phyloP scores from a whole-genome alignment of 2,888 invertebrate species.

The Scrobipalpa atriplicella region DNA sequence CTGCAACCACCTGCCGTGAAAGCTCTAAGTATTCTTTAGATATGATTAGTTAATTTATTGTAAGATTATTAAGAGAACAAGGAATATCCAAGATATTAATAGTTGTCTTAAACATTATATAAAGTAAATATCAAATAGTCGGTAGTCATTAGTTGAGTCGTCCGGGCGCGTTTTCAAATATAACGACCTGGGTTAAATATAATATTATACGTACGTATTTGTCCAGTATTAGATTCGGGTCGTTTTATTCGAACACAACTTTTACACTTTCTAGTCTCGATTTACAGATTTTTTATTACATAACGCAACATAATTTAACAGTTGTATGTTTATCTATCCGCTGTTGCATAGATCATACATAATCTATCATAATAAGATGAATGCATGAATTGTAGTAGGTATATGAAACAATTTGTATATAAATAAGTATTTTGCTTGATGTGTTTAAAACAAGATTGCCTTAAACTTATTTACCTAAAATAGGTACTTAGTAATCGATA shows the following conservation, averaged over 20 bases:
- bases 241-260: constrained; percentile 60
- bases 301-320: constrained; percentile 6
- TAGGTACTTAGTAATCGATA: constrained; percentile 27
- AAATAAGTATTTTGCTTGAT: not conserved
- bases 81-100: constrained; percentile 79
- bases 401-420: not conserved
- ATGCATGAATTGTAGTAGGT: not conserved
- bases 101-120: constrained; percentile 58
- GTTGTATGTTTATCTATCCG: not conserved
- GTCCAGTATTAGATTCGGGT: constrained; percentile 43
- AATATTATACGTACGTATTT: constrained; percentile 30
- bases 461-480: constrained; percentile 18
- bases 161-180: constrained; percentile 61
- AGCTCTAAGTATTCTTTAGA: constrained; percentile 79
- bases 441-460: constrained; percentile 8
- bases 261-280: constrained; percentile 79
- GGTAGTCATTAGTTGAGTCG: constrained; percentile 60
- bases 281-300: constrained; percentile 56
- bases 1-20: constrained; percentile 51
- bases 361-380: not conserved
- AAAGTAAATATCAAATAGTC: constrained; percentile 58
- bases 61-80: constrained; percentile 74
- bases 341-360: not conserved
- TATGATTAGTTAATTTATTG: constrained; percentile 76
- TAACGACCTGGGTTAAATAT: constrained; percentile 53